Percentiles rank a stretch among this genome's conserved stretches.
Evolutionary conservation across 37 sponge, comb jelly and placozoan species (phyloP).

Genomic region (Cladorhizidae sp.): DNA sequence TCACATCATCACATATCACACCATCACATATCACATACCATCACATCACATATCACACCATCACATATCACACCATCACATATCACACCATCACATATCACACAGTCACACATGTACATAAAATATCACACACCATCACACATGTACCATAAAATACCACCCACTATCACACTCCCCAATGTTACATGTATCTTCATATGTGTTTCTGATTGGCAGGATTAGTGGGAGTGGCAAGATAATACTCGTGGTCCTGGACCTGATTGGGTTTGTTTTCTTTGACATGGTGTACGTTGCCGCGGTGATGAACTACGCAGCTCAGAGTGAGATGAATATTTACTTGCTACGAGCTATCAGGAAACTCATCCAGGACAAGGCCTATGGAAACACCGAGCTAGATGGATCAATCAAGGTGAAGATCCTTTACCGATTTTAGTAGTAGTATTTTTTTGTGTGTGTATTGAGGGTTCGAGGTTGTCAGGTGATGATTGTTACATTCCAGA

Average conservation of each 20-base stretch:
- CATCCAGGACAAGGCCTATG: slow-evolving; percentile 47
- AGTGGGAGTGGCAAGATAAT: neutral
- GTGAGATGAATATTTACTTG: slow-evolving; percentile 69
- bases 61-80: no score
- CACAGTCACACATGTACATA: no score
- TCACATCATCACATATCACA: no score
- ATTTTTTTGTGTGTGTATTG: neutral
- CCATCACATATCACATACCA: no score
- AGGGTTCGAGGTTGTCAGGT: no score
- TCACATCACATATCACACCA: no score
- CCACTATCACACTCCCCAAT: no score
- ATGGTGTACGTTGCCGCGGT: slow-evolving; percentile 62
- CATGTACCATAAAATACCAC: no score
- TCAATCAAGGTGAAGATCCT: slow-evolving; percentile 73
- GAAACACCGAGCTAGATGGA: slow-evolving; percentile 20
- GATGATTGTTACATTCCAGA: no score
- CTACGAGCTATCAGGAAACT: slow-evolving; percentile 43
- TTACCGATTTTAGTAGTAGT: neutral
- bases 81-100: no score
- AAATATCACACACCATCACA: no score
- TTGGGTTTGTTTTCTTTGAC: slow-evolving; percentile 74
- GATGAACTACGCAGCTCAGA: slow-evolving; percentile 70
- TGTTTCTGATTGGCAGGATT: neutral
- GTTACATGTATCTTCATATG: neutral
- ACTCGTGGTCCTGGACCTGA: slow-evolving; percentile 30